Evolutionary conservation across 2,888 invertebrate genomes (phyloP).

Genomic region (Diaprepes abbreviatus): DNA sequence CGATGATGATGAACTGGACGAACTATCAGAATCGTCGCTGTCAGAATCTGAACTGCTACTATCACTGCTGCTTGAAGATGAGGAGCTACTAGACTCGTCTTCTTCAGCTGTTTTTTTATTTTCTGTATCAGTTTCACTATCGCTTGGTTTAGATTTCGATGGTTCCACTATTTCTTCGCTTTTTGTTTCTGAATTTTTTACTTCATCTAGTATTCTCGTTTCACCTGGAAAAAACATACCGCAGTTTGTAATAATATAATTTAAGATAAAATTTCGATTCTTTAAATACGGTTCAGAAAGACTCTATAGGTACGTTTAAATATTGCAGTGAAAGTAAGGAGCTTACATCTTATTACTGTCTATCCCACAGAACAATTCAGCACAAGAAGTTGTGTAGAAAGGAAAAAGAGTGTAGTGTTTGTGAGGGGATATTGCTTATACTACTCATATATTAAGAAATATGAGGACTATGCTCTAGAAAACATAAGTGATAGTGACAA

Average conservation of each 20-base stretch:
- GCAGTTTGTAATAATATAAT: background rate
- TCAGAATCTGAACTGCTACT: constrained; percentile 63
- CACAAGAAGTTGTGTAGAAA: too few relatives aligned
- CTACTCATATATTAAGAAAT: too few relatives aligned
- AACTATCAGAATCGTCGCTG: constrained; percentile 55
- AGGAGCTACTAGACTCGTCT: constrained; percentile 66
- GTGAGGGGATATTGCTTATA: too few relatives aligned
- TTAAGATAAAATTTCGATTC: too few relatives aligned
- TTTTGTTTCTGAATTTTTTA: constrained; percentile 55
- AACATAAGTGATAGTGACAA: too few relatives aligned
- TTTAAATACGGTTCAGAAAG: too few relatives aligned
- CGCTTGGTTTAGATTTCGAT: constrained; percentile 8
- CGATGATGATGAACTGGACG: constrained; percentile 62
- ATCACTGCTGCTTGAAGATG: constrained; percentile 59
- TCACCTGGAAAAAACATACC: background rate
- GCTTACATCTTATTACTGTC: too few relatives aligned
- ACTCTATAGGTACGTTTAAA: too few relatives aligned
- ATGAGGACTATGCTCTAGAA: too few relatives aligned
- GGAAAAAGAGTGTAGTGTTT: too few relatives aligned
- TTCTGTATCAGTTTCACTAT: constrained; percentile 25
- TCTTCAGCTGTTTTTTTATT: constrained; percentile 23
- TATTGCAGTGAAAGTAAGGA: too few relatives aligned
- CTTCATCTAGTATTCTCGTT: constrained; percentile 45
- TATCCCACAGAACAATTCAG: too few relatives aligned
- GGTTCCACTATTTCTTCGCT: constrained; percentile 43